Percentiles rank a stretch among this genome's conserved stretches.
Conservation (phyloP, 2,113 vertebrate species). For the Lepisosteus osseus region DNA sequence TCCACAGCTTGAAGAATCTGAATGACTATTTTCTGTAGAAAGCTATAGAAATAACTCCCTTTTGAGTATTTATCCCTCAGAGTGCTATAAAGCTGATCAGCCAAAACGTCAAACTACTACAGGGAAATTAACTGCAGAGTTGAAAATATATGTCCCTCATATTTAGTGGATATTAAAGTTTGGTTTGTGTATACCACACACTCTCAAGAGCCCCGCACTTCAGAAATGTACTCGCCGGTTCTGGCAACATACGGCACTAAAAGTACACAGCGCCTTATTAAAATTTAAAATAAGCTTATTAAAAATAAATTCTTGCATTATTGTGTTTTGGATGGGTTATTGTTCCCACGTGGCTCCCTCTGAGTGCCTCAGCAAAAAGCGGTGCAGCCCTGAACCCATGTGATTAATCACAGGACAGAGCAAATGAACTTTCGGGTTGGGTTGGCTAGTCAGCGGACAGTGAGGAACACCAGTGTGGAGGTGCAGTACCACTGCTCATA, state of each 20-base stretch:
- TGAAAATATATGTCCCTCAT: conserved; percentile 3
- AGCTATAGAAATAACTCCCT: no score
- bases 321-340: conserved; percentile 15
- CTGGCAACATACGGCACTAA: conserved; percentile 1
- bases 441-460: neutral
- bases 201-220: neutral
- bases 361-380: conserved; percentile 4
- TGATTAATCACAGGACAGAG: conserved; percentile 7
- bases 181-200: neutral
- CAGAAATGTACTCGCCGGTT: neutral
- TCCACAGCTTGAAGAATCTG: no score
- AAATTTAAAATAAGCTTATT: conserved; percentile 11
- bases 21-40: no score
- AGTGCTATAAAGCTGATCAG: no score
- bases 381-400: neutral
- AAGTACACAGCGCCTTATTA: conserved; percentile 7
- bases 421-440: neutral
- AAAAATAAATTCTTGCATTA: conserved; percentile 12
- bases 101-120: neutral
- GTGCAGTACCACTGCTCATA: no score
- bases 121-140: conserved; percentile 4
- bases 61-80: no score
- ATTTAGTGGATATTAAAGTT: neutral
- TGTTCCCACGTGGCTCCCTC: neutral
- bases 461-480: neutral